A percentile compares a stretch with the other conserved stretches of the same genome.
These are phyloP conservation scores for Vanessa atalanta DNA, from an alignment of 1,140 invertebrate species.

Conservation along the genomic window DNA sequence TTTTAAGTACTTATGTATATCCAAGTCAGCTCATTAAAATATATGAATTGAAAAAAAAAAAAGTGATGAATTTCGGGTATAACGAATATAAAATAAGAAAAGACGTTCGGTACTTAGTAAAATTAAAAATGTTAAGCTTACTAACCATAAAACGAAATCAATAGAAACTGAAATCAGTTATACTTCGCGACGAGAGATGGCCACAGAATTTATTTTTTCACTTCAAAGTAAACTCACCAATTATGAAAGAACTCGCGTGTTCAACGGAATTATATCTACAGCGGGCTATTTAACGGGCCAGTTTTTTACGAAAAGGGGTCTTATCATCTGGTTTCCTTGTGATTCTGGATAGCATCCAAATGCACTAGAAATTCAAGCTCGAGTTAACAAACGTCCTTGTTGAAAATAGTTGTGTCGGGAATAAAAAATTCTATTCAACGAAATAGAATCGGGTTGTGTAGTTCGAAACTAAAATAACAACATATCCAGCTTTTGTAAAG, in stretches of 20 bases:
- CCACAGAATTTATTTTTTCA: neutral
- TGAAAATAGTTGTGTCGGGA: slow-evolving; percentile 24
- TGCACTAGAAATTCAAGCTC: slow-evolving; percentile 47
- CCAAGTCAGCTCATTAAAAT: no score
- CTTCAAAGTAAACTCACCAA: neutral
- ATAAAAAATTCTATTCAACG: slow-evolving; percentile 24
- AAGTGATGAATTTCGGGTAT: no score
- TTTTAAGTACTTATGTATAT: no score
- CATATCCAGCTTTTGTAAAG: neutral
- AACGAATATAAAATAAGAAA: no score
- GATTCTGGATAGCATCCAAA: slow-evolving; percentile 45
- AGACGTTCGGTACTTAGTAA: no score
- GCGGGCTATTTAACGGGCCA: neutral
- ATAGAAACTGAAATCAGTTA: neutral
- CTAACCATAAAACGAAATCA: neutral
- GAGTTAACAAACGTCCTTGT: slow-evolving; percentile 37
- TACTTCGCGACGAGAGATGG: neutral
- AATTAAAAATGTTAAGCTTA: neutral
- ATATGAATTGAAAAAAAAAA: no score
- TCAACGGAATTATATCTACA: neutral
- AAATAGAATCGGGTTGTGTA: neutral
- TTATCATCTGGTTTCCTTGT: slow-evolving; percentile 30
- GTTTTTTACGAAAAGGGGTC: neutral
- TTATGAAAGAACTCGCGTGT: slow-evolving; percentile 6
- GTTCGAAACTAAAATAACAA: neutral